Evolutionary conservation across 2,888 invertebrate species (phyloP).

Genomic region (Cryptocephalus moraei): DNA sequence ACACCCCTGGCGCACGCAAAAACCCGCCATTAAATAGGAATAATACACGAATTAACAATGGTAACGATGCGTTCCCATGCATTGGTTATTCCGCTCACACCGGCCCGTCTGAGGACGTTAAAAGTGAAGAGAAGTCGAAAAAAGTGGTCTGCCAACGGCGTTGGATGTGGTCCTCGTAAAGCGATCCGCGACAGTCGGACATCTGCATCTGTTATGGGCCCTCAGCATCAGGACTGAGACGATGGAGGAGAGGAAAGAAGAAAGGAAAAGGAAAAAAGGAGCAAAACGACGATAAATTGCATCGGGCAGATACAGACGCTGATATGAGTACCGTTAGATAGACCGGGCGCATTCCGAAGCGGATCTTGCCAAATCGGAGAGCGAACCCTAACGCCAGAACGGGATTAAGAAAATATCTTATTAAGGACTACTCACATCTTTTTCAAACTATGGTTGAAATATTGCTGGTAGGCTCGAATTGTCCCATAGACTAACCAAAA

Average conservation of each 20-base stretch:
- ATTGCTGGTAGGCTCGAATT: too few species aligned
- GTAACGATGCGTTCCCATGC: conserved; percentile 34
- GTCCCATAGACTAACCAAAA: too few species aligned
- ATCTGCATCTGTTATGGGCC: conserved; percentile 22
- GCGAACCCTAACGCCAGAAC: too few species aligned
- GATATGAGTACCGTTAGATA: conserved; percentile 18
- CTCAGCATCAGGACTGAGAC: conserved; percentile 14
- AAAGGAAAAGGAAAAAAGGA: conserved; percentile 6
- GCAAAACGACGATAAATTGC: conserved; percentile 23
- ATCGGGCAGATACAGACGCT: conserved; percentile 17
- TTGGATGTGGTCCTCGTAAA: conserved; percentile 30
- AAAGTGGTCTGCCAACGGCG: conserved; percentile 24
- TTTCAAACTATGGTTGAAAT: too few species aligned
- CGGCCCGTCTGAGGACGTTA: conserved; percentile 15
- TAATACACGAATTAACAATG: conserved; percentile 31
- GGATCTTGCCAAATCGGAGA: background rate
- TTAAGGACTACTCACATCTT: too few species aligned
- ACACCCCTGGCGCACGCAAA: background rate
- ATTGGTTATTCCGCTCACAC: conserved; percentile 35
- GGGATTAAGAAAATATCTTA: too few species aligned
- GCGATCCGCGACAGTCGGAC: conserved; percentile 23
- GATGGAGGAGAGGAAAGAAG: background rate
- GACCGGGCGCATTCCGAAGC: conserved; percentile 5
- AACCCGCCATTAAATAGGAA: conserved; percentile 15
- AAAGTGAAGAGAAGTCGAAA: conserved; percentile 21